Evolutionary conservation across 2,888 invertebrate genomes (phyloP).

Genomic region (Dryocosmus kuriphilus): DNA sequence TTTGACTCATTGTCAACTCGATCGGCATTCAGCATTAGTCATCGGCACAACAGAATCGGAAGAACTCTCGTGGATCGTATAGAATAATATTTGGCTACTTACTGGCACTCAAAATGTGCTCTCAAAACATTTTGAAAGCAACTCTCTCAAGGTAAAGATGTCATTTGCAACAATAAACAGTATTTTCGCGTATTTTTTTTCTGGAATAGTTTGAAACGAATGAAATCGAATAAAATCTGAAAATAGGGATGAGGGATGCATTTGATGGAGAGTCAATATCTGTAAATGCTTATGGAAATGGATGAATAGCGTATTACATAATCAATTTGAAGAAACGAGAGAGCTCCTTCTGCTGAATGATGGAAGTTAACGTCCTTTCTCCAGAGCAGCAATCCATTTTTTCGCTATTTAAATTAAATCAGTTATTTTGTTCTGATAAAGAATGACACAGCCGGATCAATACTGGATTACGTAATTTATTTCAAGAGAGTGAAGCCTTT

Average conservation of each 20-base stretch:
- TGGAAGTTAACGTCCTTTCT: too few relatives aligned
- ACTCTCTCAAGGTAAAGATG: background rate
- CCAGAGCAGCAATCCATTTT: too few relatives aligned
- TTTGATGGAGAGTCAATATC: too few relatives aligned
- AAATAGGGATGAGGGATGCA: too few relatives aligned
- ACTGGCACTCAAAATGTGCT: background rate
- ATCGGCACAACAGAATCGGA: conserved; percentile 1
- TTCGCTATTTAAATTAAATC: background rate
- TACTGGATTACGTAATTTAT: background rate
- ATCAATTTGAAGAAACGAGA: background rate
- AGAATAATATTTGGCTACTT: background rate
- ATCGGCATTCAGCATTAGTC: conserved; percentile 45
- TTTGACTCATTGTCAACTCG: conserved; percentile 17
- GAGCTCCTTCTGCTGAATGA: background rate
- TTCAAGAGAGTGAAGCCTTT: background rate
- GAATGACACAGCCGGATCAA: background rate
- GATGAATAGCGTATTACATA: background rate
- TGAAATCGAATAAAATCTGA: background rate
- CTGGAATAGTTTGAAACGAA: background rate
- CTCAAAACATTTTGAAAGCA: background rate
- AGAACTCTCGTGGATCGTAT: background rate
- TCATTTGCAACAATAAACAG: background rate
- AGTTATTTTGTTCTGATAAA: background rate
- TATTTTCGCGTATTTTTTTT: background rate
- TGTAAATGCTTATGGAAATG: background rate